Percentiles rank a stretch among this genome's conserved stretches.
Conservation (phyloP, 2,113 vertebrate genomes). For the Cyprinodon variegatus region DNA sequence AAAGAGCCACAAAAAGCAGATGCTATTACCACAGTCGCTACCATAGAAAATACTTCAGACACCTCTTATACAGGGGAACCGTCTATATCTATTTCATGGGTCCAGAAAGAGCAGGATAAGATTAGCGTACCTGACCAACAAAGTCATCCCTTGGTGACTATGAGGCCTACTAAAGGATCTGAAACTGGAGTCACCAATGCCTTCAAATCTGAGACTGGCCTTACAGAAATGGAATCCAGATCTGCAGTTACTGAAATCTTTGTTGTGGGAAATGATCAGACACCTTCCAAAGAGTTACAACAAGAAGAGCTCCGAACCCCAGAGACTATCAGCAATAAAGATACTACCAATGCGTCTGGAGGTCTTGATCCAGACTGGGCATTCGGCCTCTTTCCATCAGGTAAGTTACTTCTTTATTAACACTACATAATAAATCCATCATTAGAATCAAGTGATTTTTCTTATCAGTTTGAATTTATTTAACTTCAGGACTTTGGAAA, state of each 20-base stretch:
- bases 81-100: slow-evolving; percentile 63
- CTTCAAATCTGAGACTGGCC: slow-evolving; percentile 7
- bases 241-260: slow-evolving; percentile 69
- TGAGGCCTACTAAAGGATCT: slow-evolving; percentile 16
- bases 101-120: slow-evolving; percentile 55
- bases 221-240: slow-evolving; percentile 67
- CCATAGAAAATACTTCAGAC: slow-evolving; percentile 24
- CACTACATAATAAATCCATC: slow-evolving; percentile 24
- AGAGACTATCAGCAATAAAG: slow-evolving; percentile 37
- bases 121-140: not conserved
- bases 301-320: slow-evolving; percentile 40
- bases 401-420: slow-evolving; percentile 53
- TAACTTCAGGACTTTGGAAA: slow-evolving; percentile 3
- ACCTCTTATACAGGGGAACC: slow-evolving; percentile 38
- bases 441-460: slow-evolving; percentile 38
- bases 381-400: slow-evolving; percentile 66
- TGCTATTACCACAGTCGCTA: slow-evolving; percentile 12
- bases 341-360: slow-evolving; percentile 51
- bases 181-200: slow-evolving; percentile 25
- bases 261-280: slow-evolving; percentile 55
- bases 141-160: slow-evolving; percentile 16
- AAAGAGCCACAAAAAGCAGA: slow-evolving; percentile 33
- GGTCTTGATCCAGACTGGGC: slow-evolving; percentile 68
- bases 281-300: slow-evolving; percentile 44
- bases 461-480: slow-evolving; percentile 47